Conservation (phyloP, 2,113 vertebrate genomes). For the Cinclus cinclus region DNA sequence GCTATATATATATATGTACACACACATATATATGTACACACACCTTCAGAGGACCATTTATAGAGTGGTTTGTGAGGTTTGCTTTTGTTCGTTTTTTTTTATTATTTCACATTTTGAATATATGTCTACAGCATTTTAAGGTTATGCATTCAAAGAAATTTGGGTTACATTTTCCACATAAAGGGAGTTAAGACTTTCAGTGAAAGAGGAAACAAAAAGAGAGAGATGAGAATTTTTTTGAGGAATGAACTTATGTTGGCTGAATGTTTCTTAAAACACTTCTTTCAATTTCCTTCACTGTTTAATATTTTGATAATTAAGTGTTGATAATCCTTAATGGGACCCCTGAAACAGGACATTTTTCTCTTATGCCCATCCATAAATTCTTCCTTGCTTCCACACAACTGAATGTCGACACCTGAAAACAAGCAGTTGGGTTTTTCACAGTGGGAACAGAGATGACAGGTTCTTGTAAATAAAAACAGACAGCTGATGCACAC, state of each 20-base stretch:
- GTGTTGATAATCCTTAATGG: background rate
- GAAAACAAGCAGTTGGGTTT: background rate
- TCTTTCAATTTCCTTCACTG: background rate
- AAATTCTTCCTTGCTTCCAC: background rate
- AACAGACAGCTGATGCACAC: rapidly evolving
- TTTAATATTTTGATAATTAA: background rate
- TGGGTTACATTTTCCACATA: background rate
- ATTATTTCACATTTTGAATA: background rate
- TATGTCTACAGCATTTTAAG: background rate
- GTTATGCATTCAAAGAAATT: background rate
- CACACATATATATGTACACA: no score
- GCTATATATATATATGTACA: no score
- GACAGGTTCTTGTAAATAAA: background rate
- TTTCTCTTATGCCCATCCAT: background rate
- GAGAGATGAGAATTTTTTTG: background rate
- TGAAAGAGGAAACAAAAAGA: background rate
- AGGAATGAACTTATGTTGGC: rapidly evolving
- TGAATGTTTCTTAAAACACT: background rate
- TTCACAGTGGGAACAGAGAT: background rate
- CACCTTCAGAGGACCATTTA: background rate
- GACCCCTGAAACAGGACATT: background rate
- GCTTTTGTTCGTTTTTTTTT: background rate
- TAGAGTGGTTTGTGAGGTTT: rapidly evolving
- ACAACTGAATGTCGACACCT: background rate
- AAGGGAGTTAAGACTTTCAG: background rate